Base-by-base conservation (phyloP, 1,140 invertebrate species). In the Drosophila triauraria region DNA sequence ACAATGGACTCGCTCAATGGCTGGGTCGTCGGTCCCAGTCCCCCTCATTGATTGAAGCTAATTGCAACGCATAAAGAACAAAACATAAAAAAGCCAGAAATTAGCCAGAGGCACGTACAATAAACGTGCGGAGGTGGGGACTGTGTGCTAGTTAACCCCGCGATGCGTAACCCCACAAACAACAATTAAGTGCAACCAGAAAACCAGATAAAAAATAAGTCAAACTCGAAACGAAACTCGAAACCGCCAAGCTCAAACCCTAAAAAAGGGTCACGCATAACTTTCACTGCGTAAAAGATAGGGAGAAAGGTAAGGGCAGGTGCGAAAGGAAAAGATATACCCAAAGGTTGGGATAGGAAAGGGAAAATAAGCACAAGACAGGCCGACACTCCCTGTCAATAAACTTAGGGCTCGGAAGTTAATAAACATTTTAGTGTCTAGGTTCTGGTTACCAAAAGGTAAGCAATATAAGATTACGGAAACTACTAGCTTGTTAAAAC, bases 1-100 rank as follows among this genome's bases (percentile, higher is more conserved):
- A 77, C 75, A 77, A 77, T 58, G 67, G 42, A 46, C 42, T 47
- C 35, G 40, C 57, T 79, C 25, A 48, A 76, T 84, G 76, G 51
- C 48, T 84, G 50, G 54, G 60, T 78, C 70, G 70, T 59, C 44
- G 32, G 25, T 51, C 9, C 9, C 13, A 40, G 23, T 42, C 47
- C 61, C 40, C 42, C 50, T 50, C 83, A 87, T 82, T 90, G 78
- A 90, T 85, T 90, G 63, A 72, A 78, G 69, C 71, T 85, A 90
- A 90, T 90, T 90, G 85, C 78, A 84, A 71, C 79, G 75, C 70
- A 79, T 35, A 71, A 68, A 85, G 60, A 62, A 68, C 46, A 77
- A 75, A 47, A 48, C 53, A 78, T 43, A 61, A 62, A 75, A 72
- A 67, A 61, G 25, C 44, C 60, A 50, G 51, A 86, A 70, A 75